Conservation (phyloP, 2,888 invertebrate species). For the Electrophaes corylata region DNA sequence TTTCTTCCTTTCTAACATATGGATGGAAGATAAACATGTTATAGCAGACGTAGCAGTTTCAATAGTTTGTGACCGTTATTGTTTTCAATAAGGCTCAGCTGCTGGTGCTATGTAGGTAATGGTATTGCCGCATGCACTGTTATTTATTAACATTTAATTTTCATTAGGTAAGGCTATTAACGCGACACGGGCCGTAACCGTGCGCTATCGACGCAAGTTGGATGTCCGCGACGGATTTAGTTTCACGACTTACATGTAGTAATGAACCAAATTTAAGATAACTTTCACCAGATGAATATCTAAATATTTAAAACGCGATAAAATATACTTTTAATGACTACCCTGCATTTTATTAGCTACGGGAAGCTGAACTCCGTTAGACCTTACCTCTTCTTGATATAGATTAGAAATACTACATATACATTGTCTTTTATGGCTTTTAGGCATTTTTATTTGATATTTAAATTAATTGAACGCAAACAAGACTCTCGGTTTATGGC, state of each 20-base stretch:
- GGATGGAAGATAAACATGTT: slow-evolving; percentile 2
- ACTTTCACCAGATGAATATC: slow-evolving; percentile 82
- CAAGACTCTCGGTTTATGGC: slow-evolving; percentile 69
- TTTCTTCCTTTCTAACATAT: too few relatives aligned
- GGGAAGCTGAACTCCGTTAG: slow-evolving; percentile 56
- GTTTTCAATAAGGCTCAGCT: slow-evolving; percentile 24
- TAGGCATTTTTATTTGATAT: slow-evolving; percentile 69
- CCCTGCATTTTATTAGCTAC: slow-evolving; percentile 73
- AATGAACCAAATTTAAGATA: slow-evolving; percentile 74
- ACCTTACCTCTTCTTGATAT: slow-evolving; percentile 60
- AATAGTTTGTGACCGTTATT: slow-evolving; percentile 16
- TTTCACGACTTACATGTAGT: slow-evolving; percentile 63
- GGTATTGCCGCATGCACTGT: slow-evolving; percentile 33
- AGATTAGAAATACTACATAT: slow-evolving; percentile 74
- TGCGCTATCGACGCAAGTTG: slow-evolving; percentile 35
- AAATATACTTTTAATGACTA: slow-evolving; percentile 80
- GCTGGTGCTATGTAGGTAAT: slow-evolving; percentile 20
- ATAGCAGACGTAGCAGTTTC: not conserved
- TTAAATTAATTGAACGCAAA: slow-evolving; percentile 80
- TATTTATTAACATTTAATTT: slow-evolving; percentile 41
- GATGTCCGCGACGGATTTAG: slow-evolving; percentile 57
- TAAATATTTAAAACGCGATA: slow-evolving; percentile 81
- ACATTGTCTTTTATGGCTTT: slow-evolving; percentile 67
- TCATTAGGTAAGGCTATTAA: slow-evolving; percentile 41
- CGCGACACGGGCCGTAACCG: slow-evolving; percentile 33